These are phyloP conservation scores for Marasmarcha lunaedactyla DNA, from an alignment of 2,888 invertebrate species.

Conservation along the genomic window DNA sequence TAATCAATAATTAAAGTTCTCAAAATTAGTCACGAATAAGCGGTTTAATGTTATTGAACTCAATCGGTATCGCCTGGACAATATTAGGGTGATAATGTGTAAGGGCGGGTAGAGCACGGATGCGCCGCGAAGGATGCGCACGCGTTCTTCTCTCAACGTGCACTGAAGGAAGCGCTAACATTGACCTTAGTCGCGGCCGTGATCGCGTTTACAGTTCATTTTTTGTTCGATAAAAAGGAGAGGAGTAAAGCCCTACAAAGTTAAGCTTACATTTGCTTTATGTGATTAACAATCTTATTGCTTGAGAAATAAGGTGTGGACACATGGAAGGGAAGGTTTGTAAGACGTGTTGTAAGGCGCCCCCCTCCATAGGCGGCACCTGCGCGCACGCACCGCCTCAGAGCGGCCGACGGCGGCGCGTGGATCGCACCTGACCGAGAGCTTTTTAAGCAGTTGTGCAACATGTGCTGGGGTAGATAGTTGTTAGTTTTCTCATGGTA, in stretches of 20 bases:
- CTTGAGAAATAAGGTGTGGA: slow-evolving; percentile 9
- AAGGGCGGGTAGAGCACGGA: slow-evolving; percentile 18
- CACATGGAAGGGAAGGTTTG: slow-evolving; percentile 29
- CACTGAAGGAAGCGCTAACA: slow-evolving; percentile 71
- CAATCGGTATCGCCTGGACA: slow-evolving; percentile 5
- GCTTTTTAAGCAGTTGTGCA: neutral
- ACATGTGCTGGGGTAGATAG: neutral
- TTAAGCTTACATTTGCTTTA: slow-evolving; percentile 4
- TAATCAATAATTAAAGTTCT: slow-evolving; percentile 15
- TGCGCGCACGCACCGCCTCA: slow-evolving; percentile 61
- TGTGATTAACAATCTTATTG: slow-evolving; percentile 19
- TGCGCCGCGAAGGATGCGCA: slow-evolving; percentile 52
- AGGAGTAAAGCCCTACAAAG: slow-evolving; percentile 66
- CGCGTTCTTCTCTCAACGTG: slow-evolving; percentile 64
- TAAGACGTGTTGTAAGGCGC: slow-evolving; percentile 63
- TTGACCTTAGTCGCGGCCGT: slow-evolving; percentile 70
- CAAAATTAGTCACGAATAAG: slow-evolving; percentile 6
- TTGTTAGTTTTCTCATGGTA: too few relatives aligned
- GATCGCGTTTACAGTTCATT: slow-evolving; percentile 72
- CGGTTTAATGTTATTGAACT: slow-evolving; percentile 3
- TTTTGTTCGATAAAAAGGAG: slow-evolving; percentile 72
- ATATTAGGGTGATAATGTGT: slow-evolving; percentile 8
- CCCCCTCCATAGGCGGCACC: slow-evolving; percentile 69
- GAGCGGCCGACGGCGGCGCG: slow-evolving; percentile 30
- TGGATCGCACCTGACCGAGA: slow-evolving; percentile 8